Conservation (phyloP, 1,140 invertebrate genomes). For the Neomicropteryx cornuta region DNA sequence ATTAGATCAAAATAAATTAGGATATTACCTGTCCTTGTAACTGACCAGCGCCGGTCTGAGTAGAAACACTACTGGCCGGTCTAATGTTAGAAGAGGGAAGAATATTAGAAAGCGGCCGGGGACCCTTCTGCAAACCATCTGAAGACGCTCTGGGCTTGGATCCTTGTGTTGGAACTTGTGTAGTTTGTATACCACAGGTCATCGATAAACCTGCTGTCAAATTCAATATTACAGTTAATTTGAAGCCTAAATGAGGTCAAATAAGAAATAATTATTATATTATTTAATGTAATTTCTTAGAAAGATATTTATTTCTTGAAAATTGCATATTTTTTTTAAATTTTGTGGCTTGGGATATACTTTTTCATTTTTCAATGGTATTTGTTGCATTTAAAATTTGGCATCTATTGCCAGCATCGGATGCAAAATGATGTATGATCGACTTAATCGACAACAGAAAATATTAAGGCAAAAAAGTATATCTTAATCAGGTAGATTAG, state of each 20-base stretch:
- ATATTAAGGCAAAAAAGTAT: no score
- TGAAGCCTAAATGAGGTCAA: constrained; percentile 17
- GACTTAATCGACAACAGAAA: no score
- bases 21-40: constrained; percentile 43
- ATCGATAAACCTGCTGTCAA: constrained; percentile 30
- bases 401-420: no score
- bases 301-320: no score
- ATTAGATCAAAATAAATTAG: not conserved
- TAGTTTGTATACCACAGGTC: constrained; percentile 40
- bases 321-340: no score
- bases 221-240: constrained; percentile 5
- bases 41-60: constrained; percentile 56
- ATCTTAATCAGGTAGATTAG: no score
- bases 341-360: no score
- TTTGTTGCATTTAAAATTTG: no score
- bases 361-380: no score
- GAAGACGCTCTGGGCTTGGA: constrained; percentile 25
- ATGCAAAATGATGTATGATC: no score
- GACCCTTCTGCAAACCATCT: constrained; percentile 41
- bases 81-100: constrained; percentile 56
- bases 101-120: constrained; percentile 51
- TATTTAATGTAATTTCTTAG: no score
- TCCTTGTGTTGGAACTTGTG: constrained; percentile 25
- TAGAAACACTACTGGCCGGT: constrained; percentile 61
- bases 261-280: no score